These are phyloP conservation scores for Calyptomena viridis DNA, from an alignment of 2,113 vertebrate species.

Conservation along the genomic window DNA sequence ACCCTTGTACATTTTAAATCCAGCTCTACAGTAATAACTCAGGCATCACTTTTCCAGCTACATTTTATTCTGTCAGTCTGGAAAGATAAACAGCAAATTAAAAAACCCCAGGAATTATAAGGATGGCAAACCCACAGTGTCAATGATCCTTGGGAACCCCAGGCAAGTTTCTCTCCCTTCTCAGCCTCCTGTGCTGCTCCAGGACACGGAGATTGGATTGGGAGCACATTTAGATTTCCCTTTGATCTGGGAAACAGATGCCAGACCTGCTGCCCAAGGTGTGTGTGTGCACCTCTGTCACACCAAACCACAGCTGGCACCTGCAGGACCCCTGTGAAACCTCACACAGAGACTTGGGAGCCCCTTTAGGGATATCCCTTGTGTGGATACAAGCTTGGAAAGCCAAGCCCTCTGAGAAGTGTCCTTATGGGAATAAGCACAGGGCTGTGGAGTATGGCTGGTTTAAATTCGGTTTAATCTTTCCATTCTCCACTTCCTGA, in stretches of 20 bases:
- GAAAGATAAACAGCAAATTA: background rate
- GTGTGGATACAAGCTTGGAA: background rate
- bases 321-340: background rate
- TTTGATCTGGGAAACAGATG: background rate
- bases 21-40: background rate
- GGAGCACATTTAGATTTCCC: background rate
- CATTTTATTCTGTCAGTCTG: background rate
- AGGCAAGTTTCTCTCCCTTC: background rate
- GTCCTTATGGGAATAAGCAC: background rate
- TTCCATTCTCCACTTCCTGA: background rate
- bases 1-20: background rate
- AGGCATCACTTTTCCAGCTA: background rate
- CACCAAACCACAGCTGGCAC: background rate
- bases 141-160: background rate
- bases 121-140: background rate
- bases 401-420: background rate
- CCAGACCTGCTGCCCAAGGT: background rate
- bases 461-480: background rate
- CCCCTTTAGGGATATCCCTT: background rate
- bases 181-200: background rate
- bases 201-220: background rate
- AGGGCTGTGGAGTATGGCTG: background rate
- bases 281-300: background rate
- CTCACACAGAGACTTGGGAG: fast-evolving
- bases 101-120: background rate